Base-by-base conservation (phyloP, 2,888 invertebrate species). In the Aphodius sticticus region DNA sequence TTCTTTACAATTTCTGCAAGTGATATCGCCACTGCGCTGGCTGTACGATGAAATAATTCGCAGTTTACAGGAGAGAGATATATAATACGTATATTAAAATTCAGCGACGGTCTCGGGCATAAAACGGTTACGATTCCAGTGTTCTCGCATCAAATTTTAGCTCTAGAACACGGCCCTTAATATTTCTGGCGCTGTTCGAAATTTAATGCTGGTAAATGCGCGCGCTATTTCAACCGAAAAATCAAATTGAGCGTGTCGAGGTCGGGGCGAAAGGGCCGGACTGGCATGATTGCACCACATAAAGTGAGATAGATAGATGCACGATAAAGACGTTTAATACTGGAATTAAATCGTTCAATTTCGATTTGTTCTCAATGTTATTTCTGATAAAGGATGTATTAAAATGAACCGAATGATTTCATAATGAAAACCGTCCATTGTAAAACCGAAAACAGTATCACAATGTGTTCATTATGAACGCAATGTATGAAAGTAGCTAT, bases 151-250 rank as follows among this genome's bases (percentile, higher is more conserved):
- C 53, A 12, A 53, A 53, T 53, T 53, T 53, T 53, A 12, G 53
- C 53, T 7, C 9, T 5, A 53, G 53, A 53, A 53, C 53, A 53
- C 53, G 53, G 53, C 53, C 53, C 53, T 53, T 53, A 53, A 53
- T 53, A 53, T 53, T 53, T 53, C 53, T 53, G 53, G 53, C 53
- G 53, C 53, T 53, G 53, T 53, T 53, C 53, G 53, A 53, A 53
- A 53, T 53, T 53, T 53, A 53, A 53, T 53, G 53, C 53, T 53
- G 53, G 53, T 7, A 9, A 53, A 53, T 53, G 53, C 53, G 53
- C 9, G 53, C 12, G 53, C 53, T 53, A 53, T 53, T 53, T 53
- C 53, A 53, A 53, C 53, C 53, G 53, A 53, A 53, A 53, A 53
- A 53, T 53, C 53, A 53, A 53, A 53, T 53, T 53, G 53, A 53